Percentiles rank a stretch among this genome's conserved stretches.
Conservation (phyloP, 2,888 invertebrate species). For the Prionchulus punctatus region DNA sequence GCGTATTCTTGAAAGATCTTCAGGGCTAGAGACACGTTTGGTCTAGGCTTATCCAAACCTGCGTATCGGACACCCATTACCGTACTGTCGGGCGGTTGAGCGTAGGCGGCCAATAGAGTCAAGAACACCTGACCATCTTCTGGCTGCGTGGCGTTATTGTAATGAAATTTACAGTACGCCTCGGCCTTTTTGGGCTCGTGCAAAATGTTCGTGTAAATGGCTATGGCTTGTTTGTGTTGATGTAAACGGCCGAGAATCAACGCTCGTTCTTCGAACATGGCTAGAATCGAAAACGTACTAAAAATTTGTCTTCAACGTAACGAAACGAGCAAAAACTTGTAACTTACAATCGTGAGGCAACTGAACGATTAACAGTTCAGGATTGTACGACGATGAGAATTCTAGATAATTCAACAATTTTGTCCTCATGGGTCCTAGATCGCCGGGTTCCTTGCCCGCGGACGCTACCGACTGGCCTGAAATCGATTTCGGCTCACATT, state of each 20-base stretch:
- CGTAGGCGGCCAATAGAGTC: constrained; percentile 45
- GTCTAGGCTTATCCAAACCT: constrained; percentile 36
- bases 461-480: constrained; percentile 33
- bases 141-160: too few species aligned
- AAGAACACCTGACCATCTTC: constrained; percentile 46
- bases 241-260: constrained; percentile 78
- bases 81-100: constrained; percentile 41
- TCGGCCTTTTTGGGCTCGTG: constrained; percentile 65
- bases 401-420: constrained; percentile 62
- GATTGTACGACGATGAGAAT: constrained; percentile 60
- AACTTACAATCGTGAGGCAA: constrained; percentile 56
- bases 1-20: constrained; percentile 65
- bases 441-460: constrained; percentile 38
- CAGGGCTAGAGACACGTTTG: constrained; percentile 62
- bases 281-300: constrained; percentile 30
- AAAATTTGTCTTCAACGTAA: not conserved
- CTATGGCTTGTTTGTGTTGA: constrained; percentile 74
- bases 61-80: constrained; percentile 34
- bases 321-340: not conserved
- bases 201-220: constrained; percentile 74
- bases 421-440: constrained; percentile 43
- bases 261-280: constrained; percentile 75
- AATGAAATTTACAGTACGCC: constrained; percentile 51
- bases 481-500: constrained; percentile 21
- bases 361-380: constrained; percentile 66